Base-by-base conservation (phyloP, 2,113 vertebrate genomes). In the Eulemur rufifrons region DNA sequence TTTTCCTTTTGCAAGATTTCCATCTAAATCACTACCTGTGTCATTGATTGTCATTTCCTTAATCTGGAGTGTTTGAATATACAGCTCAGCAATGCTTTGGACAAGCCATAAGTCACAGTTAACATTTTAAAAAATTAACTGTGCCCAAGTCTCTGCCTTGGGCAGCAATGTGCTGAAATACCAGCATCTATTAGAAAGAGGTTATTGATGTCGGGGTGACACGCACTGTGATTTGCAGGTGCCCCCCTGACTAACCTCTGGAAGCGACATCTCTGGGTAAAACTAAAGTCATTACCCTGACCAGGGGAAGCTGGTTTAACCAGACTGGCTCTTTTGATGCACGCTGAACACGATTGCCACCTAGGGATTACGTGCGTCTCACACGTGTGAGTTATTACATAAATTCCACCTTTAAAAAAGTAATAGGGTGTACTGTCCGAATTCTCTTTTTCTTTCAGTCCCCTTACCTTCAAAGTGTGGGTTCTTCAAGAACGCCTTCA, bases 151-250 rank as follows among this genome's bases (percentile, higher is more conserved):
- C 96, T 96, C 74, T 97, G 84, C 90, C 93, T 94, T 97, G 92
- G 97, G 93, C 97, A 98, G 96, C 94, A 89, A 98, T 98, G 97
- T 98, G 97, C 93, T 98, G 97, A 98, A 98, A 98, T 90, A 97
- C 91, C 87, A 98, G 98, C 97, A 97, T 98, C 95, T 98, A 98
- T 97, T 98, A 98, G 98, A 98, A 98, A 96, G 96, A 98, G 95
- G 95, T 98, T 98, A 98, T 97, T 98, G 98, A 98, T 98, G 97
- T 98, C 94, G 86, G 97, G 69, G 52, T 98, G 98, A 98, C 98
- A 98, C 39, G 87, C 74, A 97, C 98, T 97, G 97, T 98, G 98
- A 99, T 98, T 98, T 98, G 98, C 98, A 98, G 97, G 98, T 97
- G 97, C 96, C 98, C 98, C 98, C 66, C 92, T 89, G 96, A 95